Percentiles rank a stretch among this genome's conserved stretches.
phyloP scores from a whole-genome alignment of 2,888 invertebrate genomes.

The Andricus quercusramuli region DNA sequence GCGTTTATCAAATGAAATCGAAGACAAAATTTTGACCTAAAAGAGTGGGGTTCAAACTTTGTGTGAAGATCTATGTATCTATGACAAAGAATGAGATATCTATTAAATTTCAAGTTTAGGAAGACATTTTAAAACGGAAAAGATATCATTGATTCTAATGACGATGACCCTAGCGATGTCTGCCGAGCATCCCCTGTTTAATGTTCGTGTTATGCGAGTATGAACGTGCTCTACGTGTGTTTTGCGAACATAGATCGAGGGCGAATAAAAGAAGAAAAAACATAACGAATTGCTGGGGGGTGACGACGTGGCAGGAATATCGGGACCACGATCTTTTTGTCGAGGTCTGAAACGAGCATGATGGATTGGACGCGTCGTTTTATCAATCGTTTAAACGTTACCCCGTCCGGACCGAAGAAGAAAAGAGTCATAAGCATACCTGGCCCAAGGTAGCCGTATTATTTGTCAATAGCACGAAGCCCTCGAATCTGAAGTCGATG shows the following conservation, averaged over 20 bases:
- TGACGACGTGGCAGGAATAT: conserved; percentile 54
- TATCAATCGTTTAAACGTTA: conserved; percentile 57
- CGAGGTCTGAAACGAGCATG: conserved; percentile 57
- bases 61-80: too few species aligned
- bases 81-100: too few species aligned
- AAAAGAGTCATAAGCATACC: conserved; percentile 51
- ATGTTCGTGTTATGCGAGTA: conserved; percentile 35
- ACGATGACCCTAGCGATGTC: conserved; percentile 16
- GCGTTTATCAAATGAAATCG: too few species aligned
- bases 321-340: conserved; percentile 54
- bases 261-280: conserved; percentile 40
- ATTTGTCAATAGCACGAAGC: conserved; percentile 54
- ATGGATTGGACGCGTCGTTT: conserved; percentile 67
- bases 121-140: background rate
- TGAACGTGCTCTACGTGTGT: conserved; percentile 31
- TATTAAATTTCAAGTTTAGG: too few species aligned
- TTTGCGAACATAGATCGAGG: conserved; percentile 25
- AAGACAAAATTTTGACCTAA: too few species aligned
- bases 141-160: background rate
- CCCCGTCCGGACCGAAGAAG: conserved; percentile 52
- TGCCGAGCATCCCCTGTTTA: conserved; percentile 8
- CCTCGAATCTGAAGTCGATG: conserved; percentile 52
- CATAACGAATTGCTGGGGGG: conserved; percentile 51
- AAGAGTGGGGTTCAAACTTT: too few species aligned
- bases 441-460: conserved; percentile 50